phyloP scores from a whole-genome alignment of 2,888 invertebrate genomes.

The Allacma fusca region DNA sequence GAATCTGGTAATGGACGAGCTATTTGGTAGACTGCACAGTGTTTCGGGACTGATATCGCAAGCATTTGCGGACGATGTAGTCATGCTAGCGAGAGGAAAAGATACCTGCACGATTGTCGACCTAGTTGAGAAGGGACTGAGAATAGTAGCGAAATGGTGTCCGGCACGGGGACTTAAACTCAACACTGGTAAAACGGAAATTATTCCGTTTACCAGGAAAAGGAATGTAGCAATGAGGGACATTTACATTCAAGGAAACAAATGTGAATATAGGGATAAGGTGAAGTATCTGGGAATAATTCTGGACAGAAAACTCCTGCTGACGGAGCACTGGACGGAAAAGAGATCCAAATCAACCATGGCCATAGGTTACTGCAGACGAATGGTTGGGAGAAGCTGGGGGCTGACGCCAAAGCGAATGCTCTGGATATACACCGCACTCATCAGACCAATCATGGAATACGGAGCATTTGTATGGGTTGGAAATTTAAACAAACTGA shows the following conservation, averaged over 20 bases:
- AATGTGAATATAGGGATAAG: neutral
- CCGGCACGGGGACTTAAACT: neutral
- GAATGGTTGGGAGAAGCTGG: neutral
- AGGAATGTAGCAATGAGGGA: neutral
- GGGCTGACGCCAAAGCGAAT: neutral
- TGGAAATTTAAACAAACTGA: too few species aligned
- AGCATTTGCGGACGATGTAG: neutral
- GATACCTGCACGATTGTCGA: neutral
- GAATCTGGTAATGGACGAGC: neutral
- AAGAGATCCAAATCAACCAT: neutral
- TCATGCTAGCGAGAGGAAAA: neutral
- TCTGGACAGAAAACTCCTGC: neutral
- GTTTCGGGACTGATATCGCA: neutral
- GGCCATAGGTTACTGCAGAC: neutral
- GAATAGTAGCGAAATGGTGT: neutral
- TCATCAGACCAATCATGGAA: neutral
- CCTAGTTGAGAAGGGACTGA: neutral
- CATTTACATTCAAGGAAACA: neutral
- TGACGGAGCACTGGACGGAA: neutral
- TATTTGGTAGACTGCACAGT: neutral
- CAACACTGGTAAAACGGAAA: neutral
- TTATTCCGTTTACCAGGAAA: neutral
- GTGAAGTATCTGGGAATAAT: neutral
- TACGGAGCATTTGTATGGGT: neutral
- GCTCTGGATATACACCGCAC: neutral